A percentile compares a stretch with the other conserved stretches of the same genome.
These are phyloP conservation scores for Drosophila birchii DNA, from an alignment of 2,888 invertebrate species.

Conservation along the genomic window DNA sequence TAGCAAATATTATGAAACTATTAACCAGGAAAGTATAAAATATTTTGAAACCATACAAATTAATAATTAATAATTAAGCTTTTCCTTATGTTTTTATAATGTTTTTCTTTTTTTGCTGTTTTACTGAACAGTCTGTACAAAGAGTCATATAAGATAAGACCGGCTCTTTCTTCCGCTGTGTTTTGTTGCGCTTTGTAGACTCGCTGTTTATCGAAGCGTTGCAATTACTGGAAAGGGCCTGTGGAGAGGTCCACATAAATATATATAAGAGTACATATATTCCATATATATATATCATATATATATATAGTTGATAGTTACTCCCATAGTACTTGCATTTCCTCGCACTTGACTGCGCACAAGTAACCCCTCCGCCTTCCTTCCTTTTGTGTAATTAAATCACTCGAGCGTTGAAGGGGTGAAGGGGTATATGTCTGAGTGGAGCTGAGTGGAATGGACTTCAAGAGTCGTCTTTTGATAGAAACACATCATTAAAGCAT, in stretches of 20 bases:
- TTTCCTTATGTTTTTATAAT: background rate
- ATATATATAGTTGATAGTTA: conserved; percentile 33
- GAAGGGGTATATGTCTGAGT: conserved; percentile 42
- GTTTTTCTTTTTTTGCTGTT: background rate
- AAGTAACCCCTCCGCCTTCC: conserved; percentile 14
- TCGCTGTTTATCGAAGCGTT: conserved; percentile 75
- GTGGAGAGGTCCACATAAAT: conserved; percentile 30
- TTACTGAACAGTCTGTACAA: conserved; percentile 14
- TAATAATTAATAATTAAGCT: background rate
- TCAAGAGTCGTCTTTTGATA: conserved; percentile 38
- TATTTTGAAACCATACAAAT: background rate
- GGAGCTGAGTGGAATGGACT: conserved; percentile 33
- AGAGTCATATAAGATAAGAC: conserved; percentile 48
- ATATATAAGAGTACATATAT: conserved; percentile 17
- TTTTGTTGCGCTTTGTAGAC: conserved; percentile 54
- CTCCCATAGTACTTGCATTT: conserved; percentile 59
- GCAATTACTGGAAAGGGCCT: conserved; percentile 65
- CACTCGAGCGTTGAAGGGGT: conserved; percentile 72
- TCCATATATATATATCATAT: conserved; percentile 12
- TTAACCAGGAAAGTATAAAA: background rate
- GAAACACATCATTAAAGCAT: conserved; percentile 72
- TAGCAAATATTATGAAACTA: background rate
- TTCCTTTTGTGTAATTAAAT: conserved; percentile 72
- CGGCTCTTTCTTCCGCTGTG: conserved; percentile 69
- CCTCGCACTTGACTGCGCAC: conserved; percentile 78